phyloP scores from a whole-genome alignment of 2,113 vertebrate genomes.

The Poeciliopsis retropinna region DNA sequence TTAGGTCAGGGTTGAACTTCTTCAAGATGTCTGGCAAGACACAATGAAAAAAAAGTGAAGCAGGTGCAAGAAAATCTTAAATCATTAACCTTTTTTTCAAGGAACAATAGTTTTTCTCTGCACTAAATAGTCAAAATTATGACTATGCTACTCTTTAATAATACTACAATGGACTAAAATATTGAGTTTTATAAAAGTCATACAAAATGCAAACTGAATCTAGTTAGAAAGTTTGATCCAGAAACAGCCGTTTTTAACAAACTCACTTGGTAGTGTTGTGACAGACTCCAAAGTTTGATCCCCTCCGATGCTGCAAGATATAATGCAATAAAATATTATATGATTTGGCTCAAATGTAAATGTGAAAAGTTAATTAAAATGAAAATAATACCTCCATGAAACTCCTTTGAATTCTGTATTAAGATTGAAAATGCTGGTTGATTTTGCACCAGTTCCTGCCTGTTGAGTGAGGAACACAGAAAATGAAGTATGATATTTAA shows the following conservation, averaged over 20 bases:
- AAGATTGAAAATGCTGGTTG: constrained; percentile 58
- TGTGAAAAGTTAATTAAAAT: neutral
- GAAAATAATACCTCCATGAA: constrained; percentile 86
- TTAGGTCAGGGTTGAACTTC: constrained; percentile 86
- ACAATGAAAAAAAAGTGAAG: neutral
- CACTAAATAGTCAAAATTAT: neutral
- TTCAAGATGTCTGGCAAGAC: constrained; percentile 86
- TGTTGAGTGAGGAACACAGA: constrained; percentile 50
- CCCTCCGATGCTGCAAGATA: constrained; percentile 84
- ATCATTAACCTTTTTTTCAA: neutral
- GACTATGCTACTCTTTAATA: neutral
- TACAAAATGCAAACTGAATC: neutral
- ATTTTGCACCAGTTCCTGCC: constrained; percentile 83
- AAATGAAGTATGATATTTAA: neutral
- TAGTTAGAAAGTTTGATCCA: neutral
- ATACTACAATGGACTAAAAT: neutral
- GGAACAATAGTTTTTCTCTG: neutral
- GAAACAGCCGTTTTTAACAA: constrained; percentile 6
- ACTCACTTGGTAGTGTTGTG: constrained; percentile 92
- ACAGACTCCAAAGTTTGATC: constrained; percentile 81
- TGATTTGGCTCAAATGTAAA: neutral
- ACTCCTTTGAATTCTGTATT: constrained; percentile 81
- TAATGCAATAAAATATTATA: constrained; percentile 31
- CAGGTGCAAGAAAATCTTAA: neutral
- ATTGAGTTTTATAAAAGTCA: neutral